Evolutionary conservation across 2,888 invertebrate genomes (phyloP).

Genomic region (Venusia cambrica): DNA sequence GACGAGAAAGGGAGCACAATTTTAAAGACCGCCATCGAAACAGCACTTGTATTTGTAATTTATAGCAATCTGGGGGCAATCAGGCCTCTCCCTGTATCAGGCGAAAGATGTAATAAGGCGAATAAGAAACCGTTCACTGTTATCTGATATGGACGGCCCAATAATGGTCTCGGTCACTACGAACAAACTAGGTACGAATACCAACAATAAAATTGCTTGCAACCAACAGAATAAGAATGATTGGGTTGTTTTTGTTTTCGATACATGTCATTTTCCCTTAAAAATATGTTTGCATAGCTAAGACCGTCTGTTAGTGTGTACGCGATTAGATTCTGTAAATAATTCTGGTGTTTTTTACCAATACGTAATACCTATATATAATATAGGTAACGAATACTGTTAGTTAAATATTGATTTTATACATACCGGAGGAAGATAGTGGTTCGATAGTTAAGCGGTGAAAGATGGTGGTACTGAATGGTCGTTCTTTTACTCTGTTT

Average conservation of each 20-base stretch:
- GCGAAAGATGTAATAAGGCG: conserved; percentile 68
- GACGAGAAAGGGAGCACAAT: conserved; percentile 76
- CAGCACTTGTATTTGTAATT: conserved; percentile 72
- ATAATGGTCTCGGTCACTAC: conserved; percentile 41
- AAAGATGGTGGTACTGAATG: conserved; percentile 74
- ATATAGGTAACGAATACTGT: conserved; percentile 11
- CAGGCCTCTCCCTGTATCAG: conserved; percentile 65
- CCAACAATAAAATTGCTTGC: conserved; percentile 40
- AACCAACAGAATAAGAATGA: conserved; percentile 40
- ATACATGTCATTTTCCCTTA: too few species aligned
- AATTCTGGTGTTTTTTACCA: too few species aligned
- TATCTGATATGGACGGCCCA: conserved; percentile 49
- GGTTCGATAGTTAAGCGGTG: conserved; percentile 70
- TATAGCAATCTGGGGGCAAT: conserved; percentile 76
- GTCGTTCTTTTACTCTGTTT: conserved; percentile 72
- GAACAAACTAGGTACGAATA: conserved; percentile 42
- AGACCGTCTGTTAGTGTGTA: too few species aligned
- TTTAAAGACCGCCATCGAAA: conserved; percentile 71
- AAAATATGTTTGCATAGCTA: too few species aligned
- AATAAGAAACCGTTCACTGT: conserved; percentile 65
- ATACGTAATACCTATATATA: too few species aligned
- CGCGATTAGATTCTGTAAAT: too few species aligned
- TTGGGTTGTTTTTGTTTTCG: too few species aligned
- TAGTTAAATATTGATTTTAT: conserved; percentile 34
- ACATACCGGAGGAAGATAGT: conserved; percentile 43